Evolutionary conservation across 2,888 invertebrate genomes (phyloP).

Genomic region (Pollenia labialis): DNA sequence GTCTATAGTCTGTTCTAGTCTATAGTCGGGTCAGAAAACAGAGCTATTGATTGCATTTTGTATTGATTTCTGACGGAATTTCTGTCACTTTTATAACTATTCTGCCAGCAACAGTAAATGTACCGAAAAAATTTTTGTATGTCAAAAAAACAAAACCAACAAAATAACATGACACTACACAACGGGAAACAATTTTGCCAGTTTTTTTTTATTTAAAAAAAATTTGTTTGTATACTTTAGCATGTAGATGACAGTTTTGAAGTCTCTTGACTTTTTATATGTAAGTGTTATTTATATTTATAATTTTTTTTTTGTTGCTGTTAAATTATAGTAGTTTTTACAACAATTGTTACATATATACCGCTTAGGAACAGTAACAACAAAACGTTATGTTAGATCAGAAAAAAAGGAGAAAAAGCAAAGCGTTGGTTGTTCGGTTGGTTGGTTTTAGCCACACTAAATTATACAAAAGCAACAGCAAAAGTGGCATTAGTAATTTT

Average conservation of each 20-base stretch:
- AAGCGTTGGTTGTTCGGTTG: conserved; percentile 55
- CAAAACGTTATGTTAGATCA: conserved; percentile 7
- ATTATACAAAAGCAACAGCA: neutral
- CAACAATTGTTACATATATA: conserved; percentile 49
- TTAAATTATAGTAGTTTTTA: conserved; percentile 25
- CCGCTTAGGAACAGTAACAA: conserved; percentile 36
- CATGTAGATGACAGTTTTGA: conserved; percentile 65
- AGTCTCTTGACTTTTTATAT: conserved; percentile 60
- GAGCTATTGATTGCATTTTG: neutral
- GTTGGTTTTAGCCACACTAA: conserved; percentile 50
- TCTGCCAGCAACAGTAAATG: conserved; percentile 26
- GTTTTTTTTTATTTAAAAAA: conserved; percentile 36
- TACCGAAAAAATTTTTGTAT: neutral
- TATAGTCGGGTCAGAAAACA: too few relatives aligned
- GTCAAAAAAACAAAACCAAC: conserved; percentile 19
- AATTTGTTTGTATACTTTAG: conserved; percentile 49
- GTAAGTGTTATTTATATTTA: conserved; percentile 38
- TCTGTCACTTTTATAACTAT: neutral
- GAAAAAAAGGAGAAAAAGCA: neutral
- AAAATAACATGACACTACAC: conserved; percentile 62
- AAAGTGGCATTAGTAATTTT: conserved; percentile 34
- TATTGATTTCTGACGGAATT: conserved; percentile 14
- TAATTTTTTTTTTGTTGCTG: conserved; percentile 10
- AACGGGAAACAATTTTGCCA: conserved; percentile 60
- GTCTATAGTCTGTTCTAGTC: too few relatives aligned